phyloP scores from a whole-genome alignment of 1,140 invertebrate species.

The Bombyx mandarina region DNA sequence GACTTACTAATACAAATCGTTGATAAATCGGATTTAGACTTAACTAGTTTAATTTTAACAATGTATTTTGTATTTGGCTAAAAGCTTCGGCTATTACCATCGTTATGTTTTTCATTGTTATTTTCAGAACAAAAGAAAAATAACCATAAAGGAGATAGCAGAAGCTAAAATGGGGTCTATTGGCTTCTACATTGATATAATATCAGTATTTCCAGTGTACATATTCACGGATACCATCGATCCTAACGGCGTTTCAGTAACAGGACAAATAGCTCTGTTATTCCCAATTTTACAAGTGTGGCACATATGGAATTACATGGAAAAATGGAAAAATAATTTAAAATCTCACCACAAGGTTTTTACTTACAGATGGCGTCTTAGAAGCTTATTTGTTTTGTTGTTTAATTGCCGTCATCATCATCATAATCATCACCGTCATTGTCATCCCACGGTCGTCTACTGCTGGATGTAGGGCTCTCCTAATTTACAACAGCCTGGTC shows the following conservation, averaged over 20 bases:
- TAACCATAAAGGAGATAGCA: conserved; percentile 48
- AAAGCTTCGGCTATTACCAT: too few relatives aligned
- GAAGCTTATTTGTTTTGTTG: too few relatives aligned
- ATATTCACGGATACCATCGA: conserved; percentile 51
- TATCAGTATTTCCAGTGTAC: conserved; percentile 50
- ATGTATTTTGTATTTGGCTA: too few relatives aligned
- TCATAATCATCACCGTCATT: too few relatives aligned
- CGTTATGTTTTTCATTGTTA: neutral
- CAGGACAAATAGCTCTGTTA: conserved; percentile 32
- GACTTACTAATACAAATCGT: too few relatives aligned
- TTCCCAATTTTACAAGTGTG: conserved; percentile 49
- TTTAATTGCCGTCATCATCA: too few relatives aligned
- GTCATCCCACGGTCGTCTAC: too few relatives aligned
- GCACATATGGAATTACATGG: conserved; percentile 54
- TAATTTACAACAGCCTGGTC: too few relatives aligned
- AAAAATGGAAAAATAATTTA: conserved; percentile 45
- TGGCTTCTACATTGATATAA: conserved; percentile 53
- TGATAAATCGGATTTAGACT: too few relatives aligned
- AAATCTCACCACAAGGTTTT: conserved; percentile 38
- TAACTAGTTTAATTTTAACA: too few relatives aligned
- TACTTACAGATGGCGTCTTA: neutral
- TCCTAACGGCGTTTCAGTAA: conserved; percentile 28
- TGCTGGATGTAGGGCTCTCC: too few relatives aligned
- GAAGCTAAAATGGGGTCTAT: conserved; percentile 51
- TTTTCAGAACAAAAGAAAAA: conserved; percentile 37